Base-by-base conservation (phyloP, 2,888 invertebrate genomes). In the Zygaena filipendulae region DNA sequence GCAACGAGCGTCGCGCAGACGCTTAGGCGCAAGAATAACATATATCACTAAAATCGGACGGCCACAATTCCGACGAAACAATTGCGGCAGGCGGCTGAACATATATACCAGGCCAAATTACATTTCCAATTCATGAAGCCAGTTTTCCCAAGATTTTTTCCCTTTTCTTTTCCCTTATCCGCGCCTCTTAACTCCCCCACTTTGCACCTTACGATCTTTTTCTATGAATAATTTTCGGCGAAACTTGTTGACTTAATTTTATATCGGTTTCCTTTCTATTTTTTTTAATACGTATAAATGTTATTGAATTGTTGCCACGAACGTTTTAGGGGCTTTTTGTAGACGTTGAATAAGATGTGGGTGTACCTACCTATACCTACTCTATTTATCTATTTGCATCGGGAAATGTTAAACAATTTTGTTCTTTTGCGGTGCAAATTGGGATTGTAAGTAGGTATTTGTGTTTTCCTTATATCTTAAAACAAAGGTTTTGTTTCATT, bases 101-200 rank as follows among this genome's bases (percentile, higher is more conserved):
- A 64, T 57, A 60, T 55, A 60, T 55, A 58, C 57, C 48, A 54
- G 49, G 53, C 47, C 64, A 70, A 75, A 77, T 77, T 77, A 70
- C 75, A 75, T 77, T 74, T 72, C 72, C 75, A 77, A 77, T 75
- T 77, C 75, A 77, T 77, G 75, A 75, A 70, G 64, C 59, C 62
- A 62, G 61, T 70, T 71, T 68, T 49, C 45, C 48, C 27, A 25
- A 29, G 23, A 29, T n/a, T n/a, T 34, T 39, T 23, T 33, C 37
- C 36, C 25, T 47, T n/a, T 46, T 35, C 43, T 32, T 33, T 42
- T 18, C 27, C 11, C 27, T 18, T 29, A 23, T 23, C 18, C 18
- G n/a, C 22, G 12, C 23, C 27, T 25, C 35, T 29, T 27, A n/a
- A n/a, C 25, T 38, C 33, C 31, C 40, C 32, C 38, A 38, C 38